Percentiles rank a stretch among this genome's conserved stretches.
phyloP scores from a whole-genome alignment of 2,888 invertebrate species.

The Noctua pronuba region DNA sequence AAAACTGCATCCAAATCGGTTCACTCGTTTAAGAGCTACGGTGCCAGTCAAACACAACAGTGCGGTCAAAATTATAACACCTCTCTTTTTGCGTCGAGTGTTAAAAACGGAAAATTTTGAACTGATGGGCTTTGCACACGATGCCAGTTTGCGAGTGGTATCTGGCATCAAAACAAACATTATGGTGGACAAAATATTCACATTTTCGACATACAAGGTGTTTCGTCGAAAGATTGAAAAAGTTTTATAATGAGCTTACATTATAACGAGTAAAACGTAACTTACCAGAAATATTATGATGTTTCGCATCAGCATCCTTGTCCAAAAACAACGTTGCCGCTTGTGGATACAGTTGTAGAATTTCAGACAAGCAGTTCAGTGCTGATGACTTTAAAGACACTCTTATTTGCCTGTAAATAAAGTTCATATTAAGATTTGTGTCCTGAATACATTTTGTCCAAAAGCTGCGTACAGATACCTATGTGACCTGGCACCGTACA shows the following conservation, averaged over 20 bases:
- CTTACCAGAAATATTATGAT: slow-evolving; percentile 85
- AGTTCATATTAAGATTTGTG: neutral
- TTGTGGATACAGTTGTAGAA: slow-evolving; percentile 93
- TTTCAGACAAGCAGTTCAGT: slow-evolving; percentile 94
- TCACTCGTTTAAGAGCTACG: too few species aligned
- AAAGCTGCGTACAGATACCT: neutral
- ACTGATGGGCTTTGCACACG: neutral
- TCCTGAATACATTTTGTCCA: neutral
- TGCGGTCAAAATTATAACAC: too few species aligned
- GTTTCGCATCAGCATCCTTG: slow-evolving; percentile 88
- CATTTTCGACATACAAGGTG: neutral
- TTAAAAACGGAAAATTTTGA: neutral
- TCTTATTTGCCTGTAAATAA: slow-evolving; percentile 90
- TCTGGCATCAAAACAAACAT: neutral
- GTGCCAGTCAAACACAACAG: too few species aligned
- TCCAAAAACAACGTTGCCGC: slow-evolving; percentile 92
- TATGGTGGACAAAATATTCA: neutral
- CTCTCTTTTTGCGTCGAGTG: too few species aligned
- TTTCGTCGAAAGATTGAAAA: neutral
- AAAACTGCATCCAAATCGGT: too few species aligned
- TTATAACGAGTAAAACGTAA: neutral
- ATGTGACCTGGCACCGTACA: neutral
- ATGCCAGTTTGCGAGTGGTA: neutral
- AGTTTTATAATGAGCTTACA: neutral
- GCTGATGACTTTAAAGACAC: slow-evolving; percentile 98